These are phyloP conservation scores for Hirtodrosophila confusa DNA, from an alignment of 2,888 invertebrate species.

Conservation along the genomic window DNA sequence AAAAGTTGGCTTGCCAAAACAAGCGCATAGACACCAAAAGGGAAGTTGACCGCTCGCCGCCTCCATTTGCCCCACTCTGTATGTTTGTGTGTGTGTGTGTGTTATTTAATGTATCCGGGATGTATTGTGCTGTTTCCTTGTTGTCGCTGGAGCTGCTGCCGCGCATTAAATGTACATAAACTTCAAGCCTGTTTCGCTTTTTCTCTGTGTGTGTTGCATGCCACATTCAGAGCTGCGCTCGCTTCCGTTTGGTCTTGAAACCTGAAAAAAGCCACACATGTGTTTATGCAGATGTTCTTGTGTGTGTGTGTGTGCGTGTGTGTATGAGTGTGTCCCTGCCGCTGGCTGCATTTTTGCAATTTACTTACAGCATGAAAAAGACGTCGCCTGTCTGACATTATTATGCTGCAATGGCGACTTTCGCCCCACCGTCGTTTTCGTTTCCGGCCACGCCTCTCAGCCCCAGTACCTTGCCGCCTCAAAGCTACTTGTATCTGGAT, in stretches of 20 bases:
- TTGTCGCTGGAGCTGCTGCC: constrained; percentile 53
- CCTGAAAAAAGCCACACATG: constrained; percentile 62
- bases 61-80: constrained; percentile 39
- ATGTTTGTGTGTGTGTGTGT: constrained; percentile 28
- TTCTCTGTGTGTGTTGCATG: constrained; percentile 34
- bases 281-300: constrained; percentile 40
- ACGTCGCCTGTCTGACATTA: constrained; percentile 77
- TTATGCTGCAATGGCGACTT: constrained; percentile 70
- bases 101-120: constrained; percentile 81
- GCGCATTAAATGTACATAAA: constrained; percentile 74
- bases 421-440: constrained; percentile 55
- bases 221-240: constrained; percentile 54
- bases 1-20: constrained; percentile 64
- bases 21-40: constrained; percentile 69
- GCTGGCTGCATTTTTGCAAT: constrained; percentile 68
- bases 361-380: constrained; percentile 75
- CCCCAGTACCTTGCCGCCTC: background rate
- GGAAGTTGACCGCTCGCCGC: constrained; percentile 76
- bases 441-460: constrained; percentile 43
- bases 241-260: constrained; percentile 75
- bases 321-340: constrained; percentile 35
- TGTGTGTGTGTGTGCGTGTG: constrained; percentile 30
- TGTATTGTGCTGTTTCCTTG: constrained; percentile 77
- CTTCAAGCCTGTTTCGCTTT: constrained; percentile 25
- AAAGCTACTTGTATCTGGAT: constrained; percentile 8